A percentile compares a stretch with the other conserved stretches of the same genome.
phyloP scores from a whole-genome alignment of 2,113 vertebrate species.

The Motacilla alba region DNA sequence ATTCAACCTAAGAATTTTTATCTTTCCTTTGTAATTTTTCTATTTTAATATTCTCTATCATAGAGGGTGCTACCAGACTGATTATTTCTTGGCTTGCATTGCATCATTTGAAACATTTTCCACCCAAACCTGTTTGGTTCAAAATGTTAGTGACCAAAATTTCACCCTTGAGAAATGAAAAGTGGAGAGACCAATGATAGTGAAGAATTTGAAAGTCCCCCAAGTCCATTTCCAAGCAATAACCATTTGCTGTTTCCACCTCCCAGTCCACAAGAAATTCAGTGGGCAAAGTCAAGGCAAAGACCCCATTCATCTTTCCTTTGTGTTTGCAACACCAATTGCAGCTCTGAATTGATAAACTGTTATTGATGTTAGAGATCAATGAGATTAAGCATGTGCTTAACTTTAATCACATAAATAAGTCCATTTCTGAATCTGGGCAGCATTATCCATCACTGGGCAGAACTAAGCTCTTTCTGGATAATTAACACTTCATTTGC shows the following conservation, averaged over 20 bases:
- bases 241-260: neutral
- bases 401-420: constrained; percentile 57
- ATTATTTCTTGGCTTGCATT: neutral
- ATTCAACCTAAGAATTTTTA: neutral
- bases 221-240: neutral
- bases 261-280: neutral
- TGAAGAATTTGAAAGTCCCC: neutral
- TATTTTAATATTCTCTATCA: neutral
- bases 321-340: neutral
- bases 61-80: neutral
- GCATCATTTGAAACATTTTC: neutral
- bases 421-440: constrained; percentile 14
- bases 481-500: constrained; percentile 31
- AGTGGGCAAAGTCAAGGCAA: neutral
- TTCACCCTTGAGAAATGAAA: neutral
- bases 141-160: neutral
- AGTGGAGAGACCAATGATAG: neutral
- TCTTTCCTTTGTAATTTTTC: neutral
- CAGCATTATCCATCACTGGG: constrained; percentile 1
- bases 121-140: neutral
- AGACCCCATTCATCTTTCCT: neutral
- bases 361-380: constrained; percentile 36
- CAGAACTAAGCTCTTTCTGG: neutral
- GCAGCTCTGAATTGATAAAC: constrained; percentile 34
- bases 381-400: constrained; percentile 55